These are phyloP conservation scores for Coelopa frigida DNA, from an alignment of 1,140 invertebrate genomes.

Conservation along the genomic window DNA sequence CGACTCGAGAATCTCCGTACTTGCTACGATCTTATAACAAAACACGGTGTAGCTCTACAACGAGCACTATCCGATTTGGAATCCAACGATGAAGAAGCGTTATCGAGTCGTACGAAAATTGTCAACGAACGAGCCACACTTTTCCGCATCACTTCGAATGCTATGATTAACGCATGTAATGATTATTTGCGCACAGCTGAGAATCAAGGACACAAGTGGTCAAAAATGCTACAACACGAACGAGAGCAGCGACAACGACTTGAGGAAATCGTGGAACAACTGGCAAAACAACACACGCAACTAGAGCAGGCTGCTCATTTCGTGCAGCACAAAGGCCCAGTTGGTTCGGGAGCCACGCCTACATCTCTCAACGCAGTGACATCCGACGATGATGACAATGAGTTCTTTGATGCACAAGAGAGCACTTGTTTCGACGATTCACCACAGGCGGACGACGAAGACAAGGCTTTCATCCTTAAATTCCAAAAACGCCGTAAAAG, in stretches of 20 bases:
- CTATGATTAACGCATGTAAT: constrained; percentile 91
- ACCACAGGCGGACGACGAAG: constrained; percentile 4
- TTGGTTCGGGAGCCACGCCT: constrained; percentile 14
- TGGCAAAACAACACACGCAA: constrained; percentile 92
- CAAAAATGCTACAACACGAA: constrained; percentile 85
- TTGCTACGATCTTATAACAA: constrained; percentile 82
- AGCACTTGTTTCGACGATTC: constrained; percentile 47
- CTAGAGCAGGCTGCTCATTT: constrained; percentile 75
- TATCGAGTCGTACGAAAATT: constrained; percentile 42
- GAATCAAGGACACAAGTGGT: constrained; percentile 82
- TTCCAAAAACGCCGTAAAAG: constrained; percentile 45
- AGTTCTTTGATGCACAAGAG: constrained; percentile 88
- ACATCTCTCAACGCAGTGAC: constrained; percentile 46
- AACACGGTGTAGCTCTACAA: constrained; percentile 79
- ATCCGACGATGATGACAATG: constrained; percentile 84
- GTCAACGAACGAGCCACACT: constrained; percentile 76
- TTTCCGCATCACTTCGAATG: constrained; percentile 88
- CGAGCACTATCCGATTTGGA: constrained; percentile 80
- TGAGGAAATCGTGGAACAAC: constrained; percentile 94
- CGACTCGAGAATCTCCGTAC: constrained; percentile 79
- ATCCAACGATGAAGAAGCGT: constrained; percentile 51
- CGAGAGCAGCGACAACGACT: constrained; percentile 88
- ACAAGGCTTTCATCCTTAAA: constrained; percentile 59
- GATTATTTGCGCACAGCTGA: constrained; percentile 85
- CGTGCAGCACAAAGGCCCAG: constrained; percentile 45